Percentiles rank a stretch among this genome's conserved stretches.
Conservation (phyloP, 2,113 vertebrate genomes). For the Scolopax mira region DNA sequence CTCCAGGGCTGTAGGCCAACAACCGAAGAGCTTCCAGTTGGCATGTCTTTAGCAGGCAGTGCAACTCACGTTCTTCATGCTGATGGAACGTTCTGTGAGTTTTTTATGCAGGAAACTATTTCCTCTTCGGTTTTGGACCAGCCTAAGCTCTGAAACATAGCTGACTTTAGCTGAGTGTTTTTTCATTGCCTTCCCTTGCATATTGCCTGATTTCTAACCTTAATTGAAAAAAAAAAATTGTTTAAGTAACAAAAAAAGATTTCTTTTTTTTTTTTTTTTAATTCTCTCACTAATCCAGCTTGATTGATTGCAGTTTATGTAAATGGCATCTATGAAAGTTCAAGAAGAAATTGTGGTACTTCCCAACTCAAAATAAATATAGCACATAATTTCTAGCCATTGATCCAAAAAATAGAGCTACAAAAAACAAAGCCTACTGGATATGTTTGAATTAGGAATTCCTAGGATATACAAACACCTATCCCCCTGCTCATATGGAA, state of each 20-base stretch:
- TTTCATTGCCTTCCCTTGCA: not conserved
- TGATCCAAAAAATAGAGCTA: not conserved
- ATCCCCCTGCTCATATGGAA: not conserved
- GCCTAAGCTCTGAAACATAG: not conserved
- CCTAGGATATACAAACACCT: not conserved
- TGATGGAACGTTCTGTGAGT: not conserved
- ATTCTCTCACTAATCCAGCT: not conserved
- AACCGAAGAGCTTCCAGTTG: not conserved
- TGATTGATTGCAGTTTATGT: fast-evolving
- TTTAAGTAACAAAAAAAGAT: not conserved
- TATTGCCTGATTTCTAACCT: not conserved
- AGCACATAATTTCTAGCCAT: not conserved
- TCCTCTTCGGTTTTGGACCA: not conserved
- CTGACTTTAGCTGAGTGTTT: not conserved
- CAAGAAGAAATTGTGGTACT: not conserved
- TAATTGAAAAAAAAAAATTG: not conserved
- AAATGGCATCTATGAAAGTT: not conserved
- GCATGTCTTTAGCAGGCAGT: not conserved
- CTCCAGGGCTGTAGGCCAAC: not conserved
- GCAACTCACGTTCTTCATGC: not conserved
- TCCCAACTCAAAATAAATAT: not conserved
- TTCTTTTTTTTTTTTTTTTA: not conserved
- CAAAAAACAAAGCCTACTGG: not conserved
- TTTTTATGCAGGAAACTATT: not conserved
- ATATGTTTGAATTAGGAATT: not conserved